phyloP scores from a whole-genome alignment of 2,888 invertebrate species.

The Drosophila nr. medialis region DNA sequence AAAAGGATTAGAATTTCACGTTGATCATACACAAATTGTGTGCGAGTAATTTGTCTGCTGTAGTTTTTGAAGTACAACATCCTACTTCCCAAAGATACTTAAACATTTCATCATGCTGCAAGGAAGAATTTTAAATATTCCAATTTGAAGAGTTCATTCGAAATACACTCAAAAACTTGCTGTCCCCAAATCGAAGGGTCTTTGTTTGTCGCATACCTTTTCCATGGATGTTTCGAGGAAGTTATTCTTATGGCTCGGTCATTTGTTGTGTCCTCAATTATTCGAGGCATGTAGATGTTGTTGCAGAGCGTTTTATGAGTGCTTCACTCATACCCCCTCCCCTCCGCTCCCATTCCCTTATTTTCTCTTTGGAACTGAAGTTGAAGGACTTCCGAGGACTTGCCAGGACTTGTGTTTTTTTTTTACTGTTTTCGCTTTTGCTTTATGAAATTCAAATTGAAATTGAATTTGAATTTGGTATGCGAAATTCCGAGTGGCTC shows the following conservation, averaged over 20 bases:
- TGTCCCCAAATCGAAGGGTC: slow-evolving; percentile 18
- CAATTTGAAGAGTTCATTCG: background rate
- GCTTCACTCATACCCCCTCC: too few species aligned
- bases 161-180: background rate
- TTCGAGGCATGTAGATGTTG: slow-evolving; percentile 35
- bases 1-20: background rate
- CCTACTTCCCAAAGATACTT: background rate
- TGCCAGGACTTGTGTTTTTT: slow-evolving; percentile 8
- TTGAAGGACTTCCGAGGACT: slow-evolving; percentile 62
- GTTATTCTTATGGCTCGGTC: slow-evolving; percentile 34
- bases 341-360: background rate
- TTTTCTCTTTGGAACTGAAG: slow-evolving; percentile 31
- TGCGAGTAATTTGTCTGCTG: background rate
- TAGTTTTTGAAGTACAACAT: background rate
- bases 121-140: background rate
- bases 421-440: slow-evolving; percentile 42
- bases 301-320: slow-evolving; percentile 46
- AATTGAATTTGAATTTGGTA: slow-evolving; percentile 47
- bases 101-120: background rate
- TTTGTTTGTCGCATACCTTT: slow-evolving; percentile 27
- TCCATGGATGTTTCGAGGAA: background rate
- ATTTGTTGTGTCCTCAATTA: slow-evolving; percentile 40
- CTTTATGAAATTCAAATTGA: slow-evolving; percentile 66
- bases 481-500: slow-evolving; percentile 32
- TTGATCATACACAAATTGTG: background rate